Base-by-base conservation (phyloP, 2,797 vertebrate species). In the Scyliorhinus canicula region DNA sequence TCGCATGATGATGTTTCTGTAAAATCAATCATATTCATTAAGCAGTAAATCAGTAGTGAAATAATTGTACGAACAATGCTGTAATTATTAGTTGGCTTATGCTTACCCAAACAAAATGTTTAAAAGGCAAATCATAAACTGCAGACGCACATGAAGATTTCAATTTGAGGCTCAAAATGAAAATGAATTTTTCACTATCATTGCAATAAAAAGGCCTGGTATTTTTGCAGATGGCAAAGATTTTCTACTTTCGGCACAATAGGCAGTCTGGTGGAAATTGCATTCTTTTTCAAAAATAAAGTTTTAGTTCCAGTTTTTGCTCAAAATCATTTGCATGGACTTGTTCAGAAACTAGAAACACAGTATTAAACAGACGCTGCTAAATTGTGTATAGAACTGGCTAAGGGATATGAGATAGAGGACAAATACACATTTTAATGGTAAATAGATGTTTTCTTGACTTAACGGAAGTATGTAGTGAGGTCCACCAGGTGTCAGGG, bases 1-100 rank as follows among this genome's bases (percentile, higher is more conserved):
- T 97, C 98, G 97, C 98, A 98, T 98, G 95, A 98, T 96, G 95
- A 98, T 98, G 96, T 98, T 98, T 96, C 98, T 98, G 96, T 55
- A 94, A 94, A 94, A 94, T 69, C 74, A 9, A 91, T 14, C 28
- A 31, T 35, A 74, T 94, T 74, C 60, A 11, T 65, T 7, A 65
- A 91, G n/a, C 31, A 91, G 60, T 65, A 91, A 91, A 91, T 91
- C 19, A 91, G 8, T 35, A 63, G 57, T 44, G 21, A 44, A 91
- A 91, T 91, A 6, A 91, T 44, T 65, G 40, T 65, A 60, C 60
- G 21, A 60, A 60, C 6, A n/a, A 91, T 44, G 47, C 77, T 9
- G 26, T 40, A 26, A 91, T 65, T 65, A 91, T 44, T 44, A 21
- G 6, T 24, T 44, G 35, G 86, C 86, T 40, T 44, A 47, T 82